A percentile compares a stretch with the other conserved stretches of the same genome.
phyloP scores from a whole-genome alignment of 2,113 vertebrate species.

The Bubo bubo region DNA sequence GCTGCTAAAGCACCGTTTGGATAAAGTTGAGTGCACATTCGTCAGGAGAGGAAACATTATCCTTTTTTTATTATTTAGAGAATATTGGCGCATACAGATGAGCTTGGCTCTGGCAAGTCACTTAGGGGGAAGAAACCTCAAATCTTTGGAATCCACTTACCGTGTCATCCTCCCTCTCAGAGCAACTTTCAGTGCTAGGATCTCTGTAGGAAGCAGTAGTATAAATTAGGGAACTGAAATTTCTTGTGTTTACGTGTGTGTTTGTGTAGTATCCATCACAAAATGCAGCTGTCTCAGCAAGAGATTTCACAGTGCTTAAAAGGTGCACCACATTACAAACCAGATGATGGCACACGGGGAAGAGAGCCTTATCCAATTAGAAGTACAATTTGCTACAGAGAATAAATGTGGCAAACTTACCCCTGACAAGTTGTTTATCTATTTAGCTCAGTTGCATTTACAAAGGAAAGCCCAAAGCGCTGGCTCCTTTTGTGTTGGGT shows the following conservation, averaged over 20 bases:
- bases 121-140: not conserved
- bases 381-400: slow-evolving; percentile 11
- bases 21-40: slow-evolving; percentile 3
- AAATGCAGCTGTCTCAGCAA: slow-evolving; percentile 8
- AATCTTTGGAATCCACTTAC: not conserved
- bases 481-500: not conserved
- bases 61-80: slow-evolving; percentile 11
- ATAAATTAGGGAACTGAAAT: slow-evolving; percentile 10
- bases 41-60: slow-evolving; percentile 1
- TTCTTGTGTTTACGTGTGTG: not conserved
- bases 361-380: slow-evolving; percentile 33
- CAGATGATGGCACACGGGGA: not conserved
- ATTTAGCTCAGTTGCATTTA: not conserved
- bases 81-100: not conserved
- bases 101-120: not conserved
- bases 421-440: slow-evolving; percentile 29
- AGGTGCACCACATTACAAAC: not conserved
- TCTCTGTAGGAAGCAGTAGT: not conserved
- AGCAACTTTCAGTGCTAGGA: not conserved
- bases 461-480: not conserved
- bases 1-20: not conserved
- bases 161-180: not conserved
- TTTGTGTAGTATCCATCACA: not conserved
- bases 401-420: not conserved
- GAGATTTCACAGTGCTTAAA: slow-evolving; percentile 1